Conservation (phyloP, 1,140 invertebrate species). For the Ctenoplectra terminalis region DNA sequence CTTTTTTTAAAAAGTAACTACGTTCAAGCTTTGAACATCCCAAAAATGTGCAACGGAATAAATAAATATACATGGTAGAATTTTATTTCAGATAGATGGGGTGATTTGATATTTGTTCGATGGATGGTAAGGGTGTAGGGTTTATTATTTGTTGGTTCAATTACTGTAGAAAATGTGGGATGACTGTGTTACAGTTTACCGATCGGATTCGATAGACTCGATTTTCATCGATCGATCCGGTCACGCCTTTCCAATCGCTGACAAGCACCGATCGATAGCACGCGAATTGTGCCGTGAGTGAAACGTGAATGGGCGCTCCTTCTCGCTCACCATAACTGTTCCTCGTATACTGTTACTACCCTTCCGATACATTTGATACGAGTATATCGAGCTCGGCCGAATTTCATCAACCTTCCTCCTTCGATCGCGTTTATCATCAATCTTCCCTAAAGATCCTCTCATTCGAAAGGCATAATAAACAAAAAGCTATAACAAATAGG, state of each 20-base stretch:
- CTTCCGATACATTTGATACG: not conserved
- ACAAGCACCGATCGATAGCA: not conserved
- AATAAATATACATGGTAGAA: too few relatives aligned
- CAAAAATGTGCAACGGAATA: too few relatives aligned
- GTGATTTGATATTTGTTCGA: too few relatives aligned
- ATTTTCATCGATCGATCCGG: constrained; percentile 1
- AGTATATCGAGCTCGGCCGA: not conserved
- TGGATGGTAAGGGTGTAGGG: too few relatives aligned
- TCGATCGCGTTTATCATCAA: not conserved
- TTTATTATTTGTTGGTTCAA: too few relatives aligned
- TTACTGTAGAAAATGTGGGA: not conserved
- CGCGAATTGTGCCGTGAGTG: constrained; percentile 38
- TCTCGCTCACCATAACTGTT: constrained; percentile 28
- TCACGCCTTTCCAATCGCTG: constrained; percentile 23
- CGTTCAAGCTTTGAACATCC: too few relatives aligned
- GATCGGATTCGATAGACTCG: not conserved
- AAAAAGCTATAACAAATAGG: not conserved
- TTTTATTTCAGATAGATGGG: not conserved
- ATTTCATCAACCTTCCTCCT: too few relatives aligned
- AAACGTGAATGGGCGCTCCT: constrained; percentile 43
- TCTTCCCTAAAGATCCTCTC: too few relatives aligned
- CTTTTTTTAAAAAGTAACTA: too few relatives aligned
- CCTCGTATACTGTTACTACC: constrained; percentile 37
- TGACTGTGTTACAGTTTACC: too few relatives aligned
- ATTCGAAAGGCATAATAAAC: not conserved